These are phyloP conservation scores for Synergus umbraculus DNA, from an alignment of 2,888 invertebrate genomes.

Conservation along the genomic window DNA sequence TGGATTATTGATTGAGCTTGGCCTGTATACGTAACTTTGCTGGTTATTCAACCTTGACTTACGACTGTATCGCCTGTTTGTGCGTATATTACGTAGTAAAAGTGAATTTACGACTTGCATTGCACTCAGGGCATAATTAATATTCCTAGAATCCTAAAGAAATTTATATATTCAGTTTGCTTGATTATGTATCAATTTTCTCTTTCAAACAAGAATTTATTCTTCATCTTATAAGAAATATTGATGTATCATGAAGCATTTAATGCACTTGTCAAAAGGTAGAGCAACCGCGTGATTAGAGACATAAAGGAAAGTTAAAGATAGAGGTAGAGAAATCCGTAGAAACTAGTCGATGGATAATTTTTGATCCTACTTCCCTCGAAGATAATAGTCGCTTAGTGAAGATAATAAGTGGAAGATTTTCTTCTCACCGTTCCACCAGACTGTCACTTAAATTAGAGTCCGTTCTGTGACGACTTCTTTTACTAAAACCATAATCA, in stretches of 20 bases:
- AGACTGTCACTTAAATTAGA: slow-evolving; percentile 8
- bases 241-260: background rate
- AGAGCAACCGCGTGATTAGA: slow-evolving; percentile 16
- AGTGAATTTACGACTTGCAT: slow-evolving; percentile 6
- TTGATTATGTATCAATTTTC: too few relatives aligned
- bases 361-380: slow-evolving; percentile 36
- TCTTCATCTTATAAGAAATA: background rate
- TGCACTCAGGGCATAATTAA: background rate
- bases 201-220: background rate
- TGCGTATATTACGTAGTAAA: slow-evolving; percentile 26
- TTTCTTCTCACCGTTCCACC: slow-evolving; percentile 19
- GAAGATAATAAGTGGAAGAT: slow-evolving; percentile 9
- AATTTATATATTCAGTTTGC: background rate
- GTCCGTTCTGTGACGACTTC: background rate
- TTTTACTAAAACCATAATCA: slow-evolving; percentile 3
- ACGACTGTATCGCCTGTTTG: slow-evolving; percentile 4
- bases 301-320: slow-evolving; percentile 26
- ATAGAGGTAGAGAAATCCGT: slow-evolving; percentile 19
- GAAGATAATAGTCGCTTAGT: slow-evolving; percentile 28
- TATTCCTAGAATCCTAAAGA: background rate
- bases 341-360: slow-evolving; percentile 32
- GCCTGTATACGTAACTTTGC: slow-evolving; percentile 34
- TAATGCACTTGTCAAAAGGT: slow-evolving; percentile 21
- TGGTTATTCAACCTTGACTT: slow-evolving; percentile 39
- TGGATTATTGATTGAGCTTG: slow-evolving; percentile 26